A percentile compares a stretch with the other conserved stretches of the same genome.
Conservation (phyloP, 2,113 vertebrate genomes). For the Anarhynchus alexandrinus region DNA sequence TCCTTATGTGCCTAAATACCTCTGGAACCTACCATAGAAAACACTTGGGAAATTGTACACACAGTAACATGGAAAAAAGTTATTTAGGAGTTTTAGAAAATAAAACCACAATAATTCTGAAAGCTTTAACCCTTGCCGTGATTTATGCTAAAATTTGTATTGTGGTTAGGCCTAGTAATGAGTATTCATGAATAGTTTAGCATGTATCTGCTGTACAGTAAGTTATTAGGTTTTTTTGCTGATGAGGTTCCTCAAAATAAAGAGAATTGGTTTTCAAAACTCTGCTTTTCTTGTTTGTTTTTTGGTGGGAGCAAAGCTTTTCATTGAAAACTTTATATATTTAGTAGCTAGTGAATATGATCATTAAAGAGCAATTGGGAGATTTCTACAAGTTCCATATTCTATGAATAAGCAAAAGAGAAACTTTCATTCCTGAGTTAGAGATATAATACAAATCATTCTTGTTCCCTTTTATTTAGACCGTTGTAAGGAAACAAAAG, state of each 20-base stretch:
- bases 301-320: neutral
- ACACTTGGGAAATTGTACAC: neutral
- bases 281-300: neutral
- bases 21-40: neutral
- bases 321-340: neutral
- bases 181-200: neutral
- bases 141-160: neutral
- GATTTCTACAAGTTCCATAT: neutral
- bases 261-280: neutral
- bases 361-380: neutral
- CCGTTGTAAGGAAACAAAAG: neutral
- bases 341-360: neutral
- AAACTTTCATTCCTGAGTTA: neutral
- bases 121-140: neutral
- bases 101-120: neutral
- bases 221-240: neutral
- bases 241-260: neutral
- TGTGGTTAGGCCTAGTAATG: neutral
- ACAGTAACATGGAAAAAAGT: neutral
- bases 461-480: slow-evolving; percentile 12
- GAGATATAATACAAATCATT: neutral
- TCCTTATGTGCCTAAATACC: neutral
- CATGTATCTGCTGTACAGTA: neutral
- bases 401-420: neutral
- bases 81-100: neutral